Conservation (phyloP, 2,888 invertebrate genomes). For the Synergus itoensis region DNA sequence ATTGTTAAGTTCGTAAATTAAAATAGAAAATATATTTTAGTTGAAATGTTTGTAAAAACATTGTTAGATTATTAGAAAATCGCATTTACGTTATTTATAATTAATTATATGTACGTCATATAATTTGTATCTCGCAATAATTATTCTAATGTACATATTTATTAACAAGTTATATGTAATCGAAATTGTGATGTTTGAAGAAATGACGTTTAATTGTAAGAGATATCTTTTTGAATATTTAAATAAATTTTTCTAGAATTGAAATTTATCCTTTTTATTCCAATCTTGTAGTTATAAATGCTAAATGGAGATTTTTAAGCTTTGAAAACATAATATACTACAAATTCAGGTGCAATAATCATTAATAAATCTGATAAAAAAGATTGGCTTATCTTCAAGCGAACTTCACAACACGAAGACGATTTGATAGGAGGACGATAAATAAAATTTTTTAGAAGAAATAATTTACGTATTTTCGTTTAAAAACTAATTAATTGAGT, state of each 20-base stretch:
- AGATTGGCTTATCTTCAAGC: too few relatives aligned
- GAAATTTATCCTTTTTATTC: background rate
- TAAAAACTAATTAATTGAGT: too few relatives aligned
- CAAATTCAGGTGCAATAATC: too few relatives aligned
- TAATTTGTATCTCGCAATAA: background rate
- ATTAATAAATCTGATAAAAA: too few relatives aligned
- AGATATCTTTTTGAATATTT: background rate
- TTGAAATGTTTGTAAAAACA: background rate
- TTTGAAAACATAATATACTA: too few relatives aligned
- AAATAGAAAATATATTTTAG: background rate
- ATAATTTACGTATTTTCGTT: too few relatives aligned
- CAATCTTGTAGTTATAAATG: background rate
- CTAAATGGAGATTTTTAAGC: background rate
- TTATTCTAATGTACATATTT: background rate
- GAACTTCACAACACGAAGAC: too few relatives aligned
- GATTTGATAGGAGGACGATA: too few relatives aligned
- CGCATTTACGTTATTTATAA: background rate
- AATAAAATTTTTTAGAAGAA: too few relatives aligned
- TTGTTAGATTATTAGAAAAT: background rate
- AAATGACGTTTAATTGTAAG: constrained; percentile 3
- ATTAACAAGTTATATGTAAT: background rate
- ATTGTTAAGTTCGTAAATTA: background rate
- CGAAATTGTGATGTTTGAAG: background rate
- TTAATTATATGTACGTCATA: background rate
- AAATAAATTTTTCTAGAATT: constrained; percentile 1